These are phyloP conservation scores for Megalopta genalis DNA, from an alignment of 1,140 invertebrate species.

Conservation along the genomic window DNA sequence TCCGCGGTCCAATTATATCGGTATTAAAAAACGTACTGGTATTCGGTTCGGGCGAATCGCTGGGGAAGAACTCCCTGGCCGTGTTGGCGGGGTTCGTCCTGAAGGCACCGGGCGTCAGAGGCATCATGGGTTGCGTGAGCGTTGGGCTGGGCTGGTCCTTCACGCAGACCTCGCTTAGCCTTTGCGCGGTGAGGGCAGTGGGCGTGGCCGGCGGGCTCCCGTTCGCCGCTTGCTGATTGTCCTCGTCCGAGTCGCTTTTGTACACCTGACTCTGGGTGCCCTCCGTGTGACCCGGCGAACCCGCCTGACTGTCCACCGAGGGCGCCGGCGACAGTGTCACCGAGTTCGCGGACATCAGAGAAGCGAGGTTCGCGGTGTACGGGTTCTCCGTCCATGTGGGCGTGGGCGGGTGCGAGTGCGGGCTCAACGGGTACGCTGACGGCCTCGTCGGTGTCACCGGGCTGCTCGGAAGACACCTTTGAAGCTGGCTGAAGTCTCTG, in stretches of 20 bases:
- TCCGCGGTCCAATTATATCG: background rate
- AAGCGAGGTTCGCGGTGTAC: constrained; percentile 82
- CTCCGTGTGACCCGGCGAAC: constrained; percentile 89
- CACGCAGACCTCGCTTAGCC: constrained; percentile 77
- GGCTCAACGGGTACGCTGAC: constrained; percentile 87
- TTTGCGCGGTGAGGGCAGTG: constrained; percentile 78
- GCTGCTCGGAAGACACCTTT: constrained; percentile 88
- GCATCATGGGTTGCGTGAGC: constrained; percentile 74
- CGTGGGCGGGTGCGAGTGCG: constrained; percentile 88
- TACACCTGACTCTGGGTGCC: constrained; percentile 67
- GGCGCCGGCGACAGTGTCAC: constrained; percentile 94
- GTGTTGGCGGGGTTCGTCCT: constrained; percentile 62
- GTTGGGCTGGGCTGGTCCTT: constrained; percentile 78
- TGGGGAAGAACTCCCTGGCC: constrained; percentile 86
- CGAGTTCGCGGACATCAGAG: constrained; percentile 87
- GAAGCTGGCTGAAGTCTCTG: constrained; percentile 87
- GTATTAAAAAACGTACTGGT: constrained; percentile 86
- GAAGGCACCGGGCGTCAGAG: constrained; percentile 79
- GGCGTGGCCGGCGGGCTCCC: constrained; percentile 84
- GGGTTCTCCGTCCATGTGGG: constrained; percentile 88
- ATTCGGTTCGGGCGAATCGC: constrained; percentile 88
- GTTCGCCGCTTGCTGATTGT: constrained; percentile 77
- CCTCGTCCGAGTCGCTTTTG: constrained; percentile 78
- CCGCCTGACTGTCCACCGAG: constrained; percentile 91
- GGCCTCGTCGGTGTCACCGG: constrained; percentile 92